A percentile compares a stretch with the other conserved stretches of the same genome.
phyloP scores from a whole-genome alignment of 2,888 invertebrate species.

The Drosophila testacea region DNA sequence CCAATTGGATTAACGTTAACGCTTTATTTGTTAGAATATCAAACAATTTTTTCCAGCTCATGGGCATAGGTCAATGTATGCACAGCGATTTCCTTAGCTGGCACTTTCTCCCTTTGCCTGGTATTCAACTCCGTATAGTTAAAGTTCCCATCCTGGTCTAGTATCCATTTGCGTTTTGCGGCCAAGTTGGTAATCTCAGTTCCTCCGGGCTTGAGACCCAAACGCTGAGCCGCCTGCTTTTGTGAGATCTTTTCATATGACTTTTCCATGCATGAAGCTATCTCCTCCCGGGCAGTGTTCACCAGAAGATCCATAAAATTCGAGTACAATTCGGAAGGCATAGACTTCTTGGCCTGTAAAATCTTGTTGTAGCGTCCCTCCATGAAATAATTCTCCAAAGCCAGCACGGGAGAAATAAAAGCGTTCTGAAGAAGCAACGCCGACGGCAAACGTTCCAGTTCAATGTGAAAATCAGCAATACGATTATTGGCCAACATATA shows the following conservation, averaged over 20 bases:
- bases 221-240: constrained; percentile 63
- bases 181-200: constrained; percentile 47
- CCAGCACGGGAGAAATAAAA: constrained; percentile 62
- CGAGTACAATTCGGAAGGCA: constrained; percentile 63
- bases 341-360: constrained; percentile 65
- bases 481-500: constrained; percentile 71
- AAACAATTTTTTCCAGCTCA: constrained; percentile 75
- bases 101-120: constrained; percentile 50
- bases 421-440: constrained; percentile 51
- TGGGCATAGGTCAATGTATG: constrained; percentile 67
- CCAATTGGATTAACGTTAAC: constrained; percentile 50
- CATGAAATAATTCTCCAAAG: constrained; percentile 70
- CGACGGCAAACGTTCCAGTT: constrained; percentile 70
- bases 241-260: constrained; percentile 57
- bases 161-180: constrained; percentile 49
- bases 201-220: constrained; percentile 54
- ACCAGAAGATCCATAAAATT: constrained; percentile 69
- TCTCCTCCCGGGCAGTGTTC: constrained; percentile 66
- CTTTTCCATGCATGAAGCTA: constrained; percentile 69
- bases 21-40: constrained; percentile 45
- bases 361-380: constrained; percentile 72
- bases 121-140: constrained; percentile 47
- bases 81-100: constrained; percentile 64
- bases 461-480: constrained; percentile 71
- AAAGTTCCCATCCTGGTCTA: constrained; percentile 62